Conservation (phyloP, 2,888 invertebrate genomes). For the Lasioglossum leucozonium region DNA sequence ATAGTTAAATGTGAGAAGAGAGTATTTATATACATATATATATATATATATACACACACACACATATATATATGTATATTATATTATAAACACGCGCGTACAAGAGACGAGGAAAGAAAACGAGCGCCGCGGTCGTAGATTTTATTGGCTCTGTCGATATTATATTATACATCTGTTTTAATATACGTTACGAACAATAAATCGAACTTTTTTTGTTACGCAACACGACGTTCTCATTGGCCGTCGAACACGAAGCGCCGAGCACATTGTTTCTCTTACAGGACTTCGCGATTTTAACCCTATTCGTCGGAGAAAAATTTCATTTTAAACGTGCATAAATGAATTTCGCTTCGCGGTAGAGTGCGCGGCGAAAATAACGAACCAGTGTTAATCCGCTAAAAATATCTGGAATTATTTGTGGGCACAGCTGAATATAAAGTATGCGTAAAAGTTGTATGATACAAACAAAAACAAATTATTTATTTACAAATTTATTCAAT, state of each 20-base stretch:
- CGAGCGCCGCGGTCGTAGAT: conserved; percentile 49
- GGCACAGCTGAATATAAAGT: no score
- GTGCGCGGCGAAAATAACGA: no score
- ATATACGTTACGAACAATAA: conserved; percentile 68
- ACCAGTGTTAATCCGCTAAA: no score
- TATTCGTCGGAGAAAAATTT: background rate
- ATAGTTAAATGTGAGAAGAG: conserved; percentile 61
- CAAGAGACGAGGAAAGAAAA: conserved; percentile 24
- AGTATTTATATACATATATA: conserved; percentile 2
- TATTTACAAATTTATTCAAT: no score
- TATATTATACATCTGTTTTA: conserved; percentile 66
- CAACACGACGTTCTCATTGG: conserved; percentile 9
- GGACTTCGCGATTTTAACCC: background rate
- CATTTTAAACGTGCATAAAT: background rate
- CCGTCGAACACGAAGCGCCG: background rate
- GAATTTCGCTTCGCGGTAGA: background rate
- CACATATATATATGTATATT: conserved; percentile 7
- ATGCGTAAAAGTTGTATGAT: no score
- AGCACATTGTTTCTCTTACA: background rate
- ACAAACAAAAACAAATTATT: no score
- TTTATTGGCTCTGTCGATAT: conserved; percentile 52
- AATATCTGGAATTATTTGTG: no score
- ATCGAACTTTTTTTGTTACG: conserved; percentile 64
- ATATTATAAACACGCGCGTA: background rate
- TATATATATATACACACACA: no score